Evolutionary conservation across 2,797 vertebrate species (phyloP).

Genomic region (Protosalanx chinensis): DNA sequence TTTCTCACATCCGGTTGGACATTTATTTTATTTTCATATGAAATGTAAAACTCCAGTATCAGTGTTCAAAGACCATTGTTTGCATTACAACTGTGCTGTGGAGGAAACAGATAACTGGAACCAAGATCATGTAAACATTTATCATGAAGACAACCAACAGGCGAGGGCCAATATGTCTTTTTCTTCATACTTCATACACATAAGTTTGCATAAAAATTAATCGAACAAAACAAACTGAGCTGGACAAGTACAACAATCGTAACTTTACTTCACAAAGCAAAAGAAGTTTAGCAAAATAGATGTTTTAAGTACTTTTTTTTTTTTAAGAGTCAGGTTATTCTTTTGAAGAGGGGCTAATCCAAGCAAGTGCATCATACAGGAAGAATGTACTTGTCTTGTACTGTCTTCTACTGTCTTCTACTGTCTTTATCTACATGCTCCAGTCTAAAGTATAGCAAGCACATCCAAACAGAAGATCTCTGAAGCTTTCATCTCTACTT

Average conservation of each 20-base stretch:
- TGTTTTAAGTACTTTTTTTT: background rate
- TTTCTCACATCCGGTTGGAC: slow-evolving; percentile 10
- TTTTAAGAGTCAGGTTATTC: background rate
- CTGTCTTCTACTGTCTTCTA: no score
- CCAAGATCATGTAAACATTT: slow-evolving; percentile 25
- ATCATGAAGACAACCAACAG: slow-evolving; percentile 25
- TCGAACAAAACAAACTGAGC: background rate
- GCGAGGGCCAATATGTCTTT: slow-evolving; percentile 23
- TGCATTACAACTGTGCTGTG: slow-evolving; percentile 4
- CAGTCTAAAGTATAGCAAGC: background rate
- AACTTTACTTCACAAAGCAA: background rate
- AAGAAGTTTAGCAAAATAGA: background rate
- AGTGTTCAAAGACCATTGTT: slow-evolving; percentile 29
- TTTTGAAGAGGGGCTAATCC: background rate
- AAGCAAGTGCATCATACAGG: background rate
- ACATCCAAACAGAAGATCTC: background rate
- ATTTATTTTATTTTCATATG: slow-evolving; percentile 34
- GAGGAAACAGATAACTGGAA: background rate
- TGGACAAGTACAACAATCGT: background rate
- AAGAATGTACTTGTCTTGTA: background rate
- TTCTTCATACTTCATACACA: no score
- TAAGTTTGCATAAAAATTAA: slow-evolving; percentile 1
- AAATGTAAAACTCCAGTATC: slow-evolving; percentile 26
- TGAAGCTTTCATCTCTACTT: background rate
- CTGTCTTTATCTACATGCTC: background rate